These are phyloP conservation scores for Standfussiana lucernea DNA, from an alignment of 2,888 invertebrate species.

Conservation along the genomic window DNA sequence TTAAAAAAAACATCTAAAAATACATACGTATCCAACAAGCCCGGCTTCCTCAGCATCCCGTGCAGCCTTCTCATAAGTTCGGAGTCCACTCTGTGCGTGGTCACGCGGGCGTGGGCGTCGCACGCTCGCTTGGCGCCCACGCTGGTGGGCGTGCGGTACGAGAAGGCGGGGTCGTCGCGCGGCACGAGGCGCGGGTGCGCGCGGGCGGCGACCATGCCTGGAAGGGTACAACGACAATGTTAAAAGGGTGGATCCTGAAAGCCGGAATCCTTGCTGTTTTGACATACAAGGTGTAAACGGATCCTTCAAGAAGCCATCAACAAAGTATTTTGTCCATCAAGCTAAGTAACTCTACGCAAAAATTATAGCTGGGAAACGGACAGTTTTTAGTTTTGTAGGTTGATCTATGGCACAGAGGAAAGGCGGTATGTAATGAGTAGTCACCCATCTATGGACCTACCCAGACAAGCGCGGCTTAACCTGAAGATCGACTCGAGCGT, in stretches of 20 bases:
- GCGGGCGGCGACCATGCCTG: constrained; percentile 91
- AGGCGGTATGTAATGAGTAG: too few relatives aligned
- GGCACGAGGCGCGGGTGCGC: constrained; percentile 91
- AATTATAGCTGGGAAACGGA: too few relatives aligned
- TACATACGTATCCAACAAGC: constrained; percentile 77
- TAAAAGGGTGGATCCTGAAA: not conserved
- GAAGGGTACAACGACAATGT: not conserved
- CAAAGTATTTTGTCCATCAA: too few relatives aligned
- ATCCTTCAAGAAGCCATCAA: too few relatives aligned
- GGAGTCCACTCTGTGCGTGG: constrained; percentile 78
- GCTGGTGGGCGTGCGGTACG: constrained; percentile 80
- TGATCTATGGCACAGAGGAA: too few relatives aligned
- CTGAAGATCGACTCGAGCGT: too few relatives aligned
- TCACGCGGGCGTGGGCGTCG: constrained; percentile 78
- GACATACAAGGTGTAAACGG: too few relatives aligned
- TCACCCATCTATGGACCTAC: too few relatives aligned
- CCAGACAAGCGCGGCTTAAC: too few relatives aligned
- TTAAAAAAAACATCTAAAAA: not conserved
- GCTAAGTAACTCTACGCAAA: too few relatives aligned
- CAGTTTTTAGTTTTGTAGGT: too few relatives aligned
- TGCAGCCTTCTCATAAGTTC: constrained; percentile 69
- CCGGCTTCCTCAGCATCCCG: constrained; percentile 56
- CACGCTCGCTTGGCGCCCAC: constrained; percentile 67
- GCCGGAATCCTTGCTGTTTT: too few relatives aligned
- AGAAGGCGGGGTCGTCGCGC: constrained; percentile 92